These are phyloP conservation scores for Carassius auratus DNA, from an alignment of 2,113 vertebrate species.

Conservation along the genomic window DNA sequence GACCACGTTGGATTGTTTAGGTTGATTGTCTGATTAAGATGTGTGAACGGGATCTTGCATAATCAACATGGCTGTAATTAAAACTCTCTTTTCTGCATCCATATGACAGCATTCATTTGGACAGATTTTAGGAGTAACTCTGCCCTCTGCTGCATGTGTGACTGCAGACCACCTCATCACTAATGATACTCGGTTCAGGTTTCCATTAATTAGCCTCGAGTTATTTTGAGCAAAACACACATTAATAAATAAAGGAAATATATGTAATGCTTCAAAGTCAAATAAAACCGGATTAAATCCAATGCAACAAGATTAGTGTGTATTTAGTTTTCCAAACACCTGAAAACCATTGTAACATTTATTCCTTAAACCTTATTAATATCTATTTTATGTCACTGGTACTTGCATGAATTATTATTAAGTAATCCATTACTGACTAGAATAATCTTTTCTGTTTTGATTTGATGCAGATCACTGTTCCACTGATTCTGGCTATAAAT, in stretches of 20 bases:
- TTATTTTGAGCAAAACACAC: background rate
- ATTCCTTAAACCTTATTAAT: background rate
- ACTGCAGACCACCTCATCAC: background rate
- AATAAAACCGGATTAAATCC: background rate
- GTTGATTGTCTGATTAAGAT: background rate
- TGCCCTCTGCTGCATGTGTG: constrained; percentile 49
- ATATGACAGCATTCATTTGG: background rate
- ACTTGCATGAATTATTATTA: background rate
- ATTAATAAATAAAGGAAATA: background rate
- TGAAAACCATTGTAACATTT: background rate
- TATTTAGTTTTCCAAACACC: background rate
- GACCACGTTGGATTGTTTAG: background rate
- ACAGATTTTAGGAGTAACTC: constrained; percentile 37
- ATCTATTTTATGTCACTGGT: background rate
- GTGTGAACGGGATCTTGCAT: background rate
- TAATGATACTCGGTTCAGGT: background rate
- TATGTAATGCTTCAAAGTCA: background rate
- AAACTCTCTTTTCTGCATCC: background rate
- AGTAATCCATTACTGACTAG: background rate
- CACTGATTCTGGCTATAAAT: background rate
- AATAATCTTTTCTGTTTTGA: background rate
- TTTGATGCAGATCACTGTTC: background rate
- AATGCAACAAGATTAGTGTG: background rate
- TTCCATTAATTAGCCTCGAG: background rate
- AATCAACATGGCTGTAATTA: background rate